Conservation (phyloP, 2,797 vertebrate species). For the Ataeniobius toweri region DNA sequence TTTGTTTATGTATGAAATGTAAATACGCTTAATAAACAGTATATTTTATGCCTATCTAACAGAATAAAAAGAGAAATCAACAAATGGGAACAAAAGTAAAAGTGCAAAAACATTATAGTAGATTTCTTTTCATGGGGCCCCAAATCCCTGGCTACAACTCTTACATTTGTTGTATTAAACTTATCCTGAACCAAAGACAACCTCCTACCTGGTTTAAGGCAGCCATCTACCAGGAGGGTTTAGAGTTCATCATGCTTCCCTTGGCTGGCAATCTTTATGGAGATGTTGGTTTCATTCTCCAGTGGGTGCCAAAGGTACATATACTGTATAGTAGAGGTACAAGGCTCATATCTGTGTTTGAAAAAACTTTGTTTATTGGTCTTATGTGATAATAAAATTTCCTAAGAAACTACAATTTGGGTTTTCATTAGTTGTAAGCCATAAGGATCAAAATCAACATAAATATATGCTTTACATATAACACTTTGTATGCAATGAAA, state of each 20-base stretch:
- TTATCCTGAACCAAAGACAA: background rate
- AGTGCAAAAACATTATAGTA: slow-evolving; percentile 52
- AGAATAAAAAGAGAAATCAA: slow-evolving; percentile 22
- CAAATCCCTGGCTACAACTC: too few species aligned
- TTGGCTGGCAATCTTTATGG: background rate
- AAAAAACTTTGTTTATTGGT: background rate
- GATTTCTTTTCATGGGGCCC: too few species aligned
- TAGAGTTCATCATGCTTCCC: background rate
- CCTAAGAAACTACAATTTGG: background rate
- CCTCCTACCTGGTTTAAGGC: background rate
- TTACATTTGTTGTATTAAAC: background rate
- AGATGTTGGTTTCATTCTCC: background rate
- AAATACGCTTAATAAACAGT: background rate
- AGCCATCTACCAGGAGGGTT: background rate
- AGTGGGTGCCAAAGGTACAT: background rate
- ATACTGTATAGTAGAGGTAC: background rate
- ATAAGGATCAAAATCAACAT: background rate
- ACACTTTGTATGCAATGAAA: background rate
- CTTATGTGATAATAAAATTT: background rate
- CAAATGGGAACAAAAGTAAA: slow-evolving; percentile 56
- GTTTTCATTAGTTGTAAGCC: background rate
- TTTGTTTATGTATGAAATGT: slow-evolving; percentile 13
- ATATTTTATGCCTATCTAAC: slow-evolving; percentile 16
- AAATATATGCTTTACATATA: background rate
- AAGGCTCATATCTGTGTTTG: background rate